Base-by-base conservation (phyloP, 2,113 vertebrate species). In the Rhea americana region DNA sequence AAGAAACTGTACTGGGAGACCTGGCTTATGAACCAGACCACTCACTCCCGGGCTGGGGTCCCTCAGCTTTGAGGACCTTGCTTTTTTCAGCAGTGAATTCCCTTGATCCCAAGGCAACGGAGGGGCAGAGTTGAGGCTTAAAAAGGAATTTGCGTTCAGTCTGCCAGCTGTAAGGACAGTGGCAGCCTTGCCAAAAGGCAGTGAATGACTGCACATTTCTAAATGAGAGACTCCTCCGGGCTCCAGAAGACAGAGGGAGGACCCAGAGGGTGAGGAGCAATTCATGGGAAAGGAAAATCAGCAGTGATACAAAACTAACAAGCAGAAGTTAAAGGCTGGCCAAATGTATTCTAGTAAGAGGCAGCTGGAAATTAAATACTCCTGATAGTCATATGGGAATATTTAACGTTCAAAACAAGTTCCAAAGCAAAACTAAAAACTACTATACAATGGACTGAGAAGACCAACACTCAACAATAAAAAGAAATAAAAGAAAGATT, bases 231-330 rank as follows among this genome's bases (percentile, higher is more conserved):
- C 53, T 84, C 83, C 28, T 79, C 81, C 55, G 58, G 25, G 59
- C 63, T 89, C 68, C 68, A 86, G 81, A 87, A 80, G 45, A 43
- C 7, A 71, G 70, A 79, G 50, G 87, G 74, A 86, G 39, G 19
- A 78, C 43, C 70, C 74, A 41, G 77, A 83, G 53, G 47, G 48
- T 26, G 39, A 87, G 56, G 9, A 80, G 62, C 74, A 93, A 41
- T 75, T 93, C 84, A 76, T 47, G 48, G 77, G 82, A 88, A 90
- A 86, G 61, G 62, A 88, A 94, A 93, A 85, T 58, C n/a, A 59
- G 39, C 61, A 76, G 17, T 5, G n/a, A 90, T 58, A 47, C 68
- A 87, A 91, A 90, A 94, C 80, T 68, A 89, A 81, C 26, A 50
- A 87, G 53, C 14, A 21, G 89, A 87, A 91, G 73, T 62, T 83